A percentile compares a stretch with the other conserved stretches of the same genome.
phyloP scores from a whole-genome alignment of 2,888 invertebrate genomes.

The Dexiosoma caninum region DNA sequence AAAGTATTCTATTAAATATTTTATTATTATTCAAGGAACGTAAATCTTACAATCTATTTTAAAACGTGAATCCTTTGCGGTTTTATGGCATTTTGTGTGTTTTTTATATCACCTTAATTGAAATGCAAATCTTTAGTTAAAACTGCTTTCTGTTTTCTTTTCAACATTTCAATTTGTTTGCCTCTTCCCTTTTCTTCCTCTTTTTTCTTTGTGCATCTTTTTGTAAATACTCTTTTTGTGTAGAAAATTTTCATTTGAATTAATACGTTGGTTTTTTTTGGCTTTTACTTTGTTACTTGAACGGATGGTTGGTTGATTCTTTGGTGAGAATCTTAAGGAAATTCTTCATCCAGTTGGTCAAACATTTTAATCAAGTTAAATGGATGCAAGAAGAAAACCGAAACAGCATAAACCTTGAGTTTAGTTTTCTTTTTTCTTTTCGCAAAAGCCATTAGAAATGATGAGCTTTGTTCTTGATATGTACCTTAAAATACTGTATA shows the following conservation, averaged over 20 bases:
- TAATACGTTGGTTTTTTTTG: constrained; percentile 39
- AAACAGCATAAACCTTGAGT: not conserved
- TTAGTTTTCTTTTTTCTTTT: not conserved
- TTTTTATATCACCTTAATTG: constrained; percentile 51
- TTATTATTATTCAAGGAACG: constrained; percentile 56
- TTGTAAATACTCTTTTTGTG: too few relatives aligned
- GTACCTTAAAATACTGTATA: not conserved
- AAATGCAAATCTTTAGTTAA: constrained; percentile 58
- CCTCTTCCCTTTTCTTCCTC: not conserved
- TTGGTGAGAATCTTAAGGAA: constrained; percentile 39
- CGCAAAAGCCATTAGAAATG: constrained; percentile 1
- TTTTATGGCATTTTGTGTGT: constrained; percentile 41
- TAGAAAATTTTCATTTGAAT: constrained; percentile 39
- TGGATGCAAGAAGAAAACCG: not conserved
- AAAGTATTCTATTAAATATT: constrained; percentile 30
- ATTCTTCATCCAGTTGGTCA: constrained; percentile 37
- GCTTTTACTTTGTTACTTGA: constrained; percentile 18
- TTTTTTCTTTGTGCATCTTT: not conserved
- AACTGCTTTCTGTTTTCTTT: constrained; percentile 27
- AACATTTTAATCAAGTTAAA: constrained; percentile 61
- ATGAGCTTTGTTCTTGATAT: constrained; percentile 2
- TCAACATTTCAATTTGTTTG: not conserved
- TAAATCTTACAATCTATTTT: constrained; percentile 54
- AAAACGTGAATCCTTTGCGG: constrained; percentile 57
- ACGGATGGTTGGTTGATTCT: not conserved